phyloP scores from a whole-genome alignment of 2,113 vertebrate genomes.

The Glaucomys volans region DNA sequence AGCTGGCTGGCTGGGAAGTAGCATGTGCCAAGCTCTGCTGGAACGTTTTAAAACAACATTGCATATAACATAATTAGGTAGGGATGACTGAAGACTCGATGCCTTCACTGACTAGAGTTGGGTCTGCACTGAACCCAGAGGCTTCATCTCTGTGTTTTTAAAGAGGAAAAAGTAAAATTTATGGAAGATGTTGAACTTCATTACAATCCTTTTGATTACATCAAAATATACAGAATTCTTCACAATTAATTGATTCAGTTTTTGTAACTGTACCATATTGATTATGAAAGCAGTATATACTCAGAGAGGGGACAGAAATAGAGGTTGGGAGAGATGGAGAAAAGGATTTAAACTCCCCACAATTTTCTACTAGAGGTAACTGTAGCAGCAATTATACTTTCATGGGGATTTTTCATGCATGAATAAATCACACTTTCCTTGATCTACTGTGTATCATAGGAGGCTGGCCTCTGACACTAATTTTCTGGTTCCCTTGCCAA shows the following conservation, averaged over 20 bases:
- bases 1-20: conserved; percentile 57
- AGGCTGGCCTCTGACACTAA: background rate
- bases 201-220: background rate
- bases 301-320: background rate
- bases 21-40: conserved; percentile 73
- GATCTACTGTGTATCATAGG: background rate
- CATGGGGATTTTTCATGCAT: background rate
- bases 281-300: background rate
- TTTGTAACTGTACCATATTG: background rate
- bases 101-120: conserved; percentile 49
- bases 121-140: background rate
- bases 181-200: background rate
- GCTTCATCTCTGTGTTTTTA: conserved; percentile 22
- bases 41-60: conserved; percentile 77
- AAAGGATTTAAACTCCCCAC: background rate
- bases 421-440: background rate
- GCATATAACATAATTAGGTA: conserved; percentile 71
- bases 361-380: background rate
- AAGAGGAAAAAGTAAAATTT: conserved; percentile 23
- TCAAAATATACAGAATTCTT: conserved; percentile 14
- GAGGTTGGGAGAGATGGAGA: too few relatives aligned
- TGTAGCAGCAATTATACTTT: background rate
- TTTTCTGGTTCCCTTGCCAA: background rate
- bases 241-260: background rate
- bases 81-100: conserved; percentile 64